Conservation (phyloP, 2,113 vertebrate genomes). For the Rhabdomys dilectus region DNA sequence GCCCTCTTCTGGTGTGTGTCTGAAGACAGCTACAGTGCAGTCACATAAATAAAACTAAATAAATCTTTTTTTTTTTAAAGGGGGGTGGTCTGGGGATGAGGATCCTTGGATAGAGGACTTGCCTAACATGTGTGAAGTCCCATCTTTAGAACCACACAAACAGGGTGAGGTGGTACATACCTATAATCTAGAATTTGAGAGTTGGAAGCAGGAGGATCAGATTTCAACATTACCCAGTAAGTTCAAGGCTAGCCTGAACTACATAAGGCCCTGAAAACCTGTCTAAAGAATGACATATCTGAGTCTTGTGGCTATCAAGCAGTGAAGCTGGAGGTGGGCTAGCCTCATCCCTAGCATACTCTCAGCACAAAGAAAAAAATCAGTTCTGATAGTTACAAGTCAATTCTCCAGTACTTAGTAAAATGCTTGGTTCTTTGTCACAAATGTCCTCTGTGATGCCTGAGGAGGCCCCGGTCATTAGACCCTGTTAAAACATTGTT, state of each 20-base stretch:
- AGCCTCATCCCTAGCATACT: not conserved
- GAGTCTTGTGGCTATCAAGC: not conserved
- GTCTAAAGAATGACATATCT: not conserved
- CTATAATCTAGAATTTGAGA: not conserved
- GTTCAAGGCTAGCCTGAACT: not conserved
- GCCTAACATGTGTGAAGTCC: not conserved
- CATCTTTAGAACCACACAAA: too few relatives aligned
- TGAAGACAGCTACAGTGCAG: too few relatives aligned
- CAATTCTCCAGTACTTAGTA: not conserved
- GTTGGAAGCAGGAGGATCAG: not conserved
- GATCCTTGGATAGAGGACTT: not conserved
- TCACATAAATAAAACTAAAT: too few relatives aligned
- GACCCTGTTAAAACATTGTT: constrained; percentile 30
- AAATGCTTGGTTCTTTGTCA: not conserved
- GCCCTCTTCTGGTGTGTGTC: too few relatives aligned
- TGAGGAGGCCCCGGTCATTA: not conserved
- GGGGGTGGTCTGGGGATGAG: not conserved
- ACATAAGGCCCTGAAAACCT: not conserved
- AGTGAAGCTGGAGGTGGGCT: not conserved
- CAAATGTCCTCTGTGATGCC: not conserved
- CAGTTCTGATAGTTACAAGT: not conserved
- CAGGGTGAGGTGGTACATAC: too few relatives aligned
- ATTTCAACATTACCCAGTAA: too few relatives aligned
- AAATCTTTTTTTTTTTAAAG: too few relatives aligned
- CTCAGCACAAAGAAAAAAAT: not conserved